Evolutionary conservation across 1,140 invertebrate genomes (phyloP), one percentile per base, ranked within the genome.

Genomic region (Caenorhabditis tropicalis): DNA sequence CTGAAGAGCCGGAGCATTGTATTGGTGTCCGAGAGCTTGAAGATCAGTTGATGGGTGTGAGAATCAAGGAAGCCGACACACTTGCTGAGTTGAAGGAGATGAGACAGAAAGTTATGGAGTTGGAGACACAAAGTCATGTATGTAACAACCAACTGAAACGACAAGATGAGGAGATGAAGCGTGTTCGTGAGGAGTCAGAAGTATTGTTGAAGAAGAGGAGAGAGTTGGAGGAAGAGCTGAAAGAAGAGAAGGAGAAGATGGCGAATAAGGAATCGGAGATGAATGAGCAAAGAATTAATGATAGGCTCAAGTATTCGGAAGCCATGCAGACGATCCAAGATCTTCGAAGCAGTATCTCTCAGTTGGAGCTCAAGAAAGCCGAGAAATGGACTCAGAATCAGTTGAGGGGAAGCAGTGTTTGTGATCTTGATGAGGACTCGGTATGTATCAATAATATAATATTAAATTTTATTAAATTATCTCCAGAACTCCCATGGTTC

Each of bases 51-150:
- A 96, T 98, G 95, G 95, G 95, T 3, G 95, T 95, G 9, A 94
- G 95, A 83, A 94, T 98, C 58, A 92, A 95, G 60, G 96, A 98
- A 92, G 96, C 96, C 92, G 96, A 97, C 89, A 95, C 95, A 3
- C 92, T 96, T 0, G 95, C 96, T 3, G 96, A 98, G 92, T 93
- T 98, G 0, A 98, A 98, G 91, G 96, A 98, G 91, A 93, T 97
- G 58, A 94, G 96, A 89, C 94, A 98, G 9, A 98, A 97, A 92
- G 95, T 91, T 88, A 99, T 99, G 97, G 96, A 99, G 92, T 93
- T 98, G n/a, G 97, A 99, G 91, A 98, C 97, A 56, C 87, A 97
- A 91, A 96, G 97, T 48, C 96, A 98, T 91, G 96, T 98, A 0
- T 95, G 95, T 53, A 95, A 95, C 15, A 98, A 98, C 92, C 96